phyloP scores from a whole-genome alignment of 2,797 vertebrate genomes.

The Melanotaenia boesemani region DNA sequence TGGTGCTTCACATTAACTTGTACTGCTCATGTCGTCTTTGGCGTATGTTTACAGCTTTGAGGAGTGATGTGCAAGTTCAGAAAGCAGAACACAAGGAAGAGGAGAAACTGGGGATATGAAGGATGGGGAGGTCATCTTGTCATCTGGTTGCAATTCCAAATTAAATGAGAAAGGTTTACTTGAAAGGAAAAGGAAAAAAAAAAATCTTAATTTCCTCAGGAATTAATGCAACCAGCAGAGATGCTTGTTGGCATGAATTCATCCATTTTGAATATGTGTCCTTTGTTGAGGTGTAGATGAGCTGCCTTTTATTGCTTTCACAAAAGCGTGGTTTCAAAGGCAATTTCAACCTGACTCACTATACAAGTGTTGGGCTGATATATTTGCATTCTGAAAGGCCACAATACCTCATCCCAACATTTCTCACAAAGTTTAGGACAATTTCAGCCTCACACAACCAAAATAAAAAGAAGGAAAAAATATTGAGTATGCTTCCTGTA shows the following conservation, averaged over 20 bases:
- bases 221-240: slow-evolving; percentile 53
- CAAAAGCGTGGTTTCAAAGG: not conserved
- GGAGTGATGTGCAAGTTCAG: slow-evolving; percentile 11
- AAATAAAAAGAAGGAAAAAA: slow-evolving; percentile 26
- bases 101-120: not conserved
- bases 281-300: slow-evolving; percentile 12
- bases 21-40: slow-evolving; percentile 41
- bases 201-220: slow-evolving; percentile 47
- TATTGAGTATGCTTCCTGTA: slow-evolving; percentile 38
- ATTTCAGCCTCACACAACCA: slow-evolving; percentile 49
- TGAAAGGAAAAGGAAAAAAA: slow-evolving; percentile 9
- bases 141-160: slow-evolving; percentile 58
- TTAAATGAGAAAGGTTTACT: slow-evolving; percentile 44
- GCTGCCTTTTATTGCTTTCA: slow-evolving; percentile 18
- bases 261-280: slow-evolving; percentile 45
- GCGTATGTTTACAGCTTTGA: slow-evolving; percentile 13
- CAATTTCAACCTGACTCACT: slow-evolving; percentile 19
- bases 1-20: slow-evolving; percentile 66
- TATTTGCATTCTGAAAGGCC: slow-evolving; percentile 36
- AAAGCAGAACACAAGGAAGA: slow-evolving; percentile 3
- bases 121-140: not conserved
- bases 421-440: slow-evolving; percentile 17
- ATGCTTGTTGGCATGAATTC: slow-evolving; percentile 38
- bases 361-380: slow-evolving; percentile 31
- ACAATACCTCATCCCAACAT: slow-evolving; percentile 60